Conservation (phyloP, 1,140 invertebrate genomes). For the Aphis craccivora region DNA sequence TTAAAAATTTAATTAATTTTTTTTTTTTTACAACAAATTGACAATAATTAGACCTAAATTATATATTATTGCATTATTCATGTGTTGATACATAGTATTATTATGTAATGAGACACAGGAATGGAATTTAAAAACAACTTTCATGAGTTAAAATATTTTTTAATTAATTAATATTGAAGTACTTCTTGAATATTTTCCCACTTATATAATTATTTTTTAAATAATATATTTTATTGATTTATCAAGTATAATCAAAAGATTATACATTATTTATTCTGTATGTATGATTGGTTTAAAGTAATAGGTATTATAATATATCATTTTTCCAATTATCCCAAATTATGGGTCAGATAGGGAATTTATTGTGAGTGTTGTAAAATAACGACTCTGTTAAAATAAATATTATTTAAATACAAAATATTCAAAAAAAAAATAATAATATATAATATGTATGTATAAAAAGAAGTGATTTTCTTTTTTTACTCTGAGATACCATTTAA, state of each 20-base stretch:
- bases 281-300: neutral
- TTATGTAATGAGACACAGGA: neutral
- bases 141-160: no score
- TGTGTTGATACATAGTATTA: neutral
- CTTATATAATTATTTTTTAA: neutral
- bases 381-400: neutral
- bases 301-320: neutral
- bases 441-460: neutral
- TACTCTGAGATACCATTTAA: neutral
- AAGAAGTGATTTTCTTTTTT: neutral
- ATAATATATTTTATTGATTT: neutral
- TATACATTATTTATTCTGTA: neutral
- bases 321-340: neutral
- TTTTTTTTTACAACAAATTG: neutral
- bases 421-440: neutral
- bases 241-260: neutral
- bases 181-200: neutral
- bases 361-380: neutral
- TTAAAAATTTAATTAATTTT: neutral
- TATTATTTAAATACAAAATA: slow-evolving; percentile 22
- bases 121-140: neutral
- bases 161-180: neutral
- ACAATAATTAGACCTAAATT: neutral
- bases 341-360: neutral
- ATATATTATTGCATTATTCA: neutral